Evolutionary conservation across 2,888 invertebrate genomes (phyloP), one percentile per base, ranked within the genome.

Genomic region (Campoletis raptor): DNA sequence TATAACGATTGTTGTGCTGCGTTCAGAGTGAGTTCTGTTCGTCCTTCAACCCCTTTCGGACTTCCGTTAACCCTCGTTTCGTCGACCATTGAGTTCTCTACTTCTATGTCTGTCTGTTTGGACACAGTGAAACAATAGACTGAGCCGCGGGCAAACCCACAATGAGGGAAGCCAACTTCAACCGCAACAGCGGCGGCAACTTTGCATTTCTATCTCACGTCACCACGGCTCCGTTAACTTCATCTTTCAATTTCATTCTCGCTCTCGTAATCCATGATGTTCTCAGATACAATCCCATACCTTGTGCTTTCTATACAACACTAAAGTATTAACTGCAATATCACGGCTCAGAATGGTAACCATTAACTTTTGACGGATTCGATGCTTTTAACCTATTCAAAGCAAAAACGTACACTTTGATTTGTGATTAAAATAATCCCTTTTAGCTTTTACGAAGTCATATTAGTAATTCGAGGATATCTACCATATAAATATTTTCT

Each of bases 121-220:
- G 52, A 82, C 73, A 64, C 73, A 24, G 48, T 61, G 40, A 79
- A 82, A 85, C 85, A 79, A 74, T 85, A 64, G 74, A 24, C 74
- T 45, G 37, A 45, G 79, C 81, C 64, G 61, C 79, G 79, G 74
- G 79, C 79, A 67, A 80, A 79, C 82, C 85, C 74, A 74, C 69
- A 79, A 80, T 82, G 85, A 67, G 78, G 66, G 69, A 73, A 81
- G 54, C 78, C 72, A 82, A 72, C 78, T 79, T 85, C 79, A 67
- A 69, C 85, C 79, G 21, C 81, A 81, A 54, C 77, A 67, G 66
- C 67, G 48, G 45, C 57, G 40, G 30, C 70, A 85, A 85, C 79
- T 85, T 83, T 82, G 70, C 82, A 80, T 67, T 74, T 76, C 85
- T 73, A 79, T 84, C 82, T 76, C 64, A 42, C 57, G 40, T 42